Evolutionary conservation across 1,140 invertebrate genomes (phyloP).

Genomic region (Bilobella aurantiaca): DNA sequence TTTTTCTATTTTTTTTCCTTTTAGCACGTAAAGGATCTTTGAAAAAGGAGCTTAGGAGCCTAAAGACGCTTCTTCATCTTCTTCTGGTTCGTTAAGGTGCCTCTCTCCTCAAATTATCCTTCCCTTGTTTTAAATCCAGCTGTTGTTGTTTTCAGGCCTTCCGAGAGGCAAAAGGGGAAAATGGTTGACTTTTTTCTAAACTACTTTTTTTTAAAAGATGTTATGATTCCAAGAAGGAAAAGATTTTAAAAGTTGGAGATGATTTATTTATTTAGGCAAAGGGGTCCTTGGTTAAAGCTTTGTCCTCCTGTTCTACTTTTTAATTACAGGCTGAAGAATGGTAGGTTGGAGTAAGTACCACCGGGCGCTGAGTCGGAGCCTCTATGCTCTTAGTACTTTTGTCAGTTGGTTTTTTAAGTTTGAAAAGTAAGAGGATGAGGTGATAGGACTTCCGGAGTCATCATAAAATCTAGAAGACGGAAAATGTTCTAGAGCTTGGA

Average conservation of each 20-base stretch:
- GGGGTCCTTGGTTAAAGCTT: neutral
- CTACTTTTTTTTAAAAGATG: neutral
- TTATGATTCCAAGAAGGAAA: neutral
- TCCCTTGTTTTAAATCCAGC: conserved; percentile 3
- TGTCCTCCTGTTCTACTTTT: neutral
- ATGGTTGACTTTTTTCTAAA: no score
- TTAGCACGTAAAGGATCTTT: no score
- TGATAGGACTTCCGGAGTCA: conserved; percentile 5
- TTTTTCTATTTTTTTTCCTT: neutral
- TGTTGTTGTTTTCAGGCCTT: neutral
- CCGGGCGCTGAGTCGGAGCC: no score
- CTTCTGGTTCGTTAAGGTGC: neutral
- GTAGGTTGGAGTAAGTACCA: no score
- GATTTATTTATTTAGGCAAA: neutral
- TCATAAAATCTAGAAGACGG: neutral
- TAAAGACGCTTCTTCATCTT: neutral
- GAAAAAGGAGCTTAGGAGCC: neutral
- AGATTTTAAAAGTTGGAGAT: neutral
- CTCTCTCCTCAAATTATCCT: neutral
- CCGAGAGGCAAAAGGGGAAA: neutral
- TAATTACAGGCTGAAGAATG: neutral
- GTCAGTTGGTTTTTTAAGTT: no score
- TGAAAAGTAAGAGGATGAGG: neutral
- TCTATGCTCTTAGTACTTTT: no score
- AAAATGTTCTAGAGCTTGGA: neutral